Evolutionary conservation across 2,113 vertebrate genomes (phyloP).

Genomic region (Podarcis muralis): DNA sequence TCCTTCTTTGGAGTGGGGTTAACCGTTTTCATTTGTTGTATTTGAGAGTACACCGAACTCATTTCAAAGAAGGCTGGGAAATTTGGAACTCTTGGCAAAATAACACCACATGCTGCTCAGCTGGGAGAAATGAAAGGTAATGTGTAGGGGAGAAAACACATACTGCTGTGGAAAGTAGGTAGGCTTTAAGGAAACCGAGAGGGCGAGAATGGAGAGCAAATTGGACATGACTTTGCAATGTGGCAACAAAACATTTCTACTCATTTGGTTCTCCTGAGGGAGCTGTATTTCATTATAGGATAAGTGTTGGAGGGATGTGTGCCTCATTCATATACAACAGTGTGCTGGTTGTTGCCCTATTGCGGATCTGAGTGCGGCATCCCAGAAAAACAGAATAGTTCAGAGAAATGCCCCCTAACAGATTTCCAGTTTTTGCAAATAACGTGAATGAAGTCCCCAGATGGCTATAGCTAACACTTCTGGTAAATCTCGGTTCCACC

Average conservation of each 20-base stretch:
- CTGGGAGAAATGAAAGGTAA: conserved; percentile 49
- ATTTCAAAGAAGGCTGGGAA: conserved; percentile 2
- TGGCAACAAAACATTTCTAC: conserved; percentile 37
- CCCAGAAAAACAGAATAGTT: background rate
- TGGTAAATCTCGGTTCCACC: background rate
- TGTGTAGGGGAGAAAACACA: conserved; percentile 34
- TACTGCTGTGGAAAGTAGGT: conserved; percentile 38
- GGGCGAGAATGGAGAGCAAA: conserved; percentile 50
- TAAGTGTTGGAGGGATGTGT: conserved; percentile 30
- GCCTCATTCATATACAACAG: conserved; percentile 10
- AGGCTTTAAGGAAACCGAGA: conserved; percentile 46
- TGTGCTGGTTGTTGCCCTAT: background rate
- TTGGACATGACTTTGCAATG: conserved; percentile 50
- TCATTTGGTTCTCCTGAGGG: conserved; percentile 28
- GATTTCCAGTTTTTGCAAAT: background rate
- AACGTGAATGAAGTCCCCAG: background rate
- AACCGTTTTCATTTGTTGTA: conserved; percentile 28
- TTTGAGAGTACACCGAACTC: conserved; percentile 37
- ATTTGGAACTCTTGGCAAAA: conserved; percentile 2
- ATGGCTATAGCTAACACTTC: background rate
- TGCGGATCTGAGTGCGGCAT: background rate
- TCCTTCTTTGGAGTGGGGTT: conserved; percentile 16
- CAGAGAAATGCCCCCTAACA: background rate
- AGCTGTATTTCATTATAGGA: background rate
- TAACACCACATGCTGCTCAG: conserved; percentile 40